Evolutionary conservation across 1,140 invertebrate genomes (phyloP), one percentile per base, ranked within the genome.

Genomic region (Gryon sp.): DNA sequence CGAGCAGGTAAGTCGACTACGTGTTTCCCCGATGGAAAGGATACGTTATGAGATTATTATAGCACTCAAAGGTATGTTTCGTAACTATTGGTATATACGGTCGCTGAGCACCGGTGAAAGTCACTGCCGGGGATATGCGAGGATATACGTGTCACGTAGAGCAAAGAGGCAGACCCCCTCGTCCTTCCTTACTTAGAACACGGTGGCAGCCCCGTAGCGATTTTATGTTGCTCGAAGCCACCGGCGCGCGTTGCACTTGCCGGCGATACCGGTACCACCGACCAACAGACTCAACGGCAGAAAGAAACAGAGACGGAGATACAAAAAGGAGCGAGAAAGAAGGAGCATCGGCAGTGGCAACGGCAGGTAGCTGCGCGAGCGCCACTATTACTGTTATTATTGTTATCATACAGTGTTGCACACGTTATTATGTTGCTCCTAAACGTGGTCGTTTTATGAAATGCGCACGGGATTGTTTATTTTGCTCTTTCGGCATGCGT

Each of bases 11-110:
- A 62, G 43, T 40, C 46, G 46, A 32, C 60, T 50, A 22, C 32
- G 20, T 50, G n/a, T 12, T 8, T 40, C 18, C 11, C 7, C 55
- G 28, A 32, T 41, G 60, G 60, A 60, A 62, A 66, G 62, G 72
- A 66, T 60, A 73, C 50, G 48, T 63, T 63, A 73, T 41, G 59
- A 63, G 69, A 73, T 63, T 57, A 63, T 63, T 50, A 63, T 66
- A 46, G 46, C 60, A 48, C 60, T 59, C 55, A 28, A 36, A 66
- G 62, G 55, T 45, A 60, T 55, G 46, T 68, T 76, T 76, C 72
- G 69, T 55, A 73, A 73, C 59, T 40, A 73, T 65, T 34, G 34
- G 57, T 34, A 45, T n/a, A n/a, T 72, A 48, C 48, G 43, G 2
- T 19, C n/a, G 38, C 20, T 24, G n/a, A n/a, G n/a, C 45, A 20